Evolutionary conservation across 2,888 invertebrate species (phyloP).

Genomic region (Amphipoea oculea): DNA sequence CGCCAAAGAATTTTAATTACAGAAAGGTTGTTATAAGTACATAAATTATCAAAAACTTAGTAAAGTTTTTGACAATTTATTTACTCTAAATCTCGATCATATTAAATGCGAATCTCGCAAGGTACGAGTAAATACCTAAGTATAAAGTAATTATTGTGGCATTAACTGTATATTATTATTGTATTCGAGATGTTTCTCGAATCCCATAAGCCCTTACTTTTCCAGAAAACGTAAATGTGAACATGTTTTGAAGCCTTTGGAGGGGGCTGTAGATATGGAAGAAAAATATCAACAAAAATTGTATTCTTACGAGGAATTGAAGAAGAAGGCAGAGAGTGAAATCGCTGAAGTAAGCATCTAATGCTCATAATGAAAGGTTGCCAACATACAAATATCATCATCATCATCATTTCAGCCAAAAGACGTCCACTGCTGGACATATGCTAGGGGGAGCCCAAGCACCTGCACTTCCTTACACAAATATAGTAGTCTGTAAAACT

Average conservation of each 20-base stretch:
- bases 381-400: not conserved
- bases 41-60: too few relatives aligned
- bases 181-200: not conserved
- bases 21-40: not conserved
- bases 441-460: too few relatives aligned
- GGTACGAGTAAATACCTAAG: not conserved
- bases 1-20: not conserved
- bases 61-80: too few relatives aligned
- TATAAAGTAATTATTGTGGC: not conserved
- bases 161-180: not conserved
- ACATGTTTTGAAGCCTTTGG: slow-evolving; percentile 84
- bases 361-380: too few relatives aligned
- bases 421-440: too few relatives aligned
- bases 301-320: slow-evolving; percentile 80
- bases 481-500: not conserved
- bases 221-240: slow-evolving; percentile 86
- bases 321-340: slow-evolving; percentile 82
- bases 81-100: not conserved
- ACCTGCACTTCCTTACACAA: too few relatives aligned
- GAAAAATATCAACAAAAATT: slow-evolving; percentile 86
- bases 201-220: slow-evolving; percentile 18
- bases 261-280: slow-evolving; percentile 82
- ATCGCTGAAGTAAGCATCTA: slow-evolving; percentile 77
- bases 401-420: too few relatives aligned
- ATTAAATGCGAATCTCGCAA: not conserved